A percentile compares a stretch with the other conserved stretches of the same genome.
These are phyloP conservation scores for Watsonalla cultraria DNA, from an alignment of 2,888 invertebrate genomes.

Conservation along the genomic window DNA sequence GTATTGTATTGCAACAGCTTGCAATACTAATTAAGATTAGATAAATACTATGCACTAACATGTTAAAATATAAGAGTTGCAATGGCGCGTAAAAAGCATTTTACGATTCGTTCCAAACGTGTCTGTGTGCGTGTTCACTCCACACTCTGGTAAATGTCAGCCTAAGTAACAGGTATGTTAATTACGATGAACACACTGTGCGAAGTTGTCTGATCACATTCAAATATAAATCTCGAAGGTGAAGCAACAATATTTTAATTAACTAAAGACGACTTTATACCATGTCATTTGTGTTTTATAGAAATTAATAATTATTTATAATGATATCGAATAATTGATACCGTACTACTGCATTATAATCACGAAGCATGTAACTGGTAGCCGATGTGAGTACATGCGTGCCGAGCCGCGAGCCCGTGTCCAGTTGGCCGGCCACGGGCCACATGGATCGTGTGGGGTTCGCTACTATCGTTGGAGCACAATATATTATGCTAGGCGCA, in stretches of 20 bases:
- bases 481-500: slow-evolving; percentile 44
- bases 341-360: not conserved
- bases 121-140: too few species aligned
- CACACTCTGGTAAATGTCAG: too few species aligned
- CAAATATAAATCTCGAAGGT: not conserved
- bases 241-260: slow-evolving; percentile 9
- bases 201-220: not conserved
- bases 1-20: slow-evolving; percentile 9
- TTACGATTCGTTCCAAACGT: not conserved
- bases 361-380: not conserved
- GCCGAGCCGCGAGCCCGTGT: not conserved
- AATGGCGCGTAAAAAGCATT: not conserved
- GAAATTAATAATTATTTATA: slow-evolving; percentile 32
- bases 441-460: slow-evolving; percentile 15
- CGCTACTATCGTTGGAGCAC: slow-evolving; percentile 40
- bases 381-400: not conserved
- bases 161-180: too few species aligned
- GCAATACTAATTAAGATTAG: too few species aligned
- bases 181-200: too few species aligned
- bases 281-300: slow-evolving; percentile 39
- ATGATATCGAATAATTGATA: slow-evolving; percentile 4
- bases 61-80: not conserved
- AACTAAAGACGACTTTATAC: slow-evolving; percentile 42
- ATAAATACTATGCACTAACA: too few species aligned
- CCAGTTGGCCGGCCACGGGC: too few species aligned